phyloP scores from a whole-genome alignment of 2,888 invertebrate genomes.

The Macaria liturata region DNA sequence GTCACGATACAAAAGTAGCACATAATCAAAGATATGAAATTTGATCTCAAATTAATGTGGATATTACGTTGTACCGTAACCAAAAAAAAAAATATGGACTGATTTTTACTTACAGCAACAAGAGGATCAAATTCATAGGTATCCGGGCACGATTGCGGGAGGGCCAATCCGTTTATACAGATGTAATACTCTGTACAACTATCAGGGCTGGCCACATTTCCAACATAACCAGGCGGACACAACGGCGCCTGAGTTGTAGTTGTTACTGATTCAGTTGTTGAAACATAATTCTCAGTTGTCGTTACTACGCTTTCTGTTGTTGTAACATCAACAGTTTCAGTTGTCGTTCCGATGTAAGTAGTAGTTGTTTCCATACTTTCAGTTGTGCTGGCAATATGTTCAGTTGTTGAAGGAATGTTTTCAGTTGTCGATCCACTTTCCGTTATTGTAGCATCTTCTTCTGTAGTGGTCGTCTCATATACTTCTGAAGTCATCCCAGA shows the following conservation, averaged over 20 bases:
- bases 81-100: too few species aligned
- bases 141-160: constrained; percentile 5
- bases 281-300: not conserved
- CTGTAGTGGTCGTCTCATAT: too few species aligned
- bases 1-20: too few species aligned
- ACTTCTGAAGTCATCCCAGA: too few species aligned
- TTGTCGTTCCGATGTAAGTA: not conserved
- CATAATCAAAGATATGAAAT: too few species aligned
- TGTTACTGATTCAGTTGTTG: constrained; percentile 6
- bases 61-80: too few species aligned
- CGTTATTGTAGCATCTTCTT: not conserved
- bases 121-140: constrained; percentile 7
- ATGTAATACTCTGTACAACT: constrained; percentile 8
- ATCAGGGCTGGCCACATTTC: not conserved
- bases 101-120: constrained; percentile 1
- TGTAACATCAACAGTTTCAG: not conserved
- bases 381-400: not conserved
- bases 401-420: not conserved
- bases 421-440: not conserved
- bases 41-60: too few species aligned
- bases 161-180: constrained; percentile 4
- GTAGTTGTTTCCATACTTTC: too few species aligned
- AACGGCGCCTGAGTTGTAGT: not conserved
- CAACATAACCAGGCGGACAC: constrained; percentile 4
- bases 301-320: constrained; percentile 1